These are phyloP conservation scores for Dermolepida albohirtum DNA, from an alignment of 2,888 invertebrate species.

Conservation along the genomic window DNA sequence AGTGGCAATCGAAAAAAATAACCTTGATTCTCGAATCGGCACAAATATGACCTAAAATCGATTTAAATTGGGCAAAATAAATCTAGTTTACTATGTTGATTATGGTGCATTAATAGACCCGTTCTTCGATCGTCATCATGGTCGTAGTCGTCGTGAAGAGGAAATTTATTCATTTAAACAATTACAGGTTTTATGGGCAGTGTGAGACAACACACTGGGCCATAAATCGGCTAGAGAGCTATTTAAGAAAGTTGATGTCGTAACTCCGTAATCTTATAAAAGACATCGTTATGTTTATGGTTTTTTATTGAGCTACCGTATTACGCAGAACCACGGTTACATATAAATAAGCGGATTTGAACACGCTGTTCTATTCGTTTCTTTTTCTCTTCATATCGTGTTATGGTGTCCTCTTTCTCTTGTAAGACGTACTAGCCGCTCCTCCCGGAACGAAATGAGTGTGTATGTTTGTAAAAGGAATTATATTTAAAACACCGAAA, in stretches of 20 bases:
- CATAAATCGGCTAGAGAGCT: slow-evolving; percentile 39
- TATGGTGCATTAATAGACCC: slow-evolving; percentile 20
- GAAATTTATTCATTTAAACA: slow-evolving; percentile 44
- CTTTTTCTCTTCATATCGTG: slow-evolving; percentile 27
- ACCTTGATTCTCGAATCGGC: neutral
- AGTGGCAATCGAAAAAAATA: too few species aligned
- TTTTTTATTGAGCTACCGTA: slow-evolving; percentile 45
- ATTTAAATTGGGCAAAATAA: slow-evolving; percentile 22
- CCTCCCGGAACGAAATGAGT: too few species aligned
- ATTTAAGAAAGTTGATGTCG: slow-evolving; percentile 44
- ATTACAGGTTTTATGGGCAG: slow-evolving; percentile 41
- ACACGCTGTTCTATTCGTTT: slow-evolving; percentile 6
- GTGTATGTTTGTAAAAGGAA: too few species aligned
- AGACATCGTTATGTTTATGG: slow-evolving; percentile 44
- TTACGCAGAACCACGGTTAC: slow-evolving; percentile 43
- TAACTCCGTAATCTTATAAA: slow-evolving; percentile 45
- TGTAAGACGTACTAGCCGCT: neutral
- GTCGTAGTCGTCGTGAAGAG: slow-evolving; percentile 12
- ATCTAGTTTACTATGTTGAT: slow-evolving; percentile 13
- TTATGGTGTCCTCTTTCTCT: slow-evolving; percentile 1
- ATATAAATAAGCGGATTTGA: slow-evolving; percentile 44
- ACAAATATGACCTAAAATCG: slow-evolving; percentile 28
- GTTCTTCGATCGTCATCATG: neutral
- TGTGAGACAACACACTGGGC: slow-evolving; percentile 26
- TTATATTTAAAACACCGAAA: too few species aligned